These are phyloP conservation scores for Eulemur mongoz DNA, from an alignment of 2,797 vertebrate genomes.

Conservation along the genomic window DNA sequence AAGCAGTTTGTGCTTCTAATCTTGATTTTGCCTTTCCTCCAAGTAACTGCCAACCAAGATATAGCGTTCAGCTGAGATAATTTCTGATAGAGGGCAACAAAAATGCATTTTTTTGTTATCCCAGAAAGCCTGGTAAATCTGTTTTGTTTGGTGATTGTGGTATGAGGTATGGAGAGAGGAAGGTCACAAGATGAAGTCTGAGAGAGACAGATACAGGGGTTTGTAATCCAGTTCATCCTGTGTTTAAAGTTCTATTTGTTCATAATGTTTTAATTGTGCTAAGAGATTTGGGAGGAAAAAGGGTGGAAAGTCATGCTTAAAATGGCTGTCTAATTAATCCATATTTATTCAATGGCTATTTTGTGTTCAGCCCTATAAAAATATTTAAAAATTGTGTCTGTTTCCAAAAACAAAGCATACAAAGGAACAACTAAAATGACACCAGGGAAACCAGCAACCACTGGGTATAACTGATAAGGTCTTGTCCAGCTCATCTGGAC, in stretches of 20 bases:
- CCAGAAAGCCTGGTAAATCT: neutral
- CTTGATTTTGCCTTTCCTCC: neutral
- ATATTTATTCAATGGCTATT: neutral
- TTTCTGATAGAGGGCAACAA: neutral
- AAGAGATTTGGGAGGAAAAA: neutral
- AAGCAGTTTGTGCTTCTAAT: neutral
- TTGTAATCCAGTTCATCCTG: neutral
- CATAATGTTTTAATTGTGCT: constrained; percentile 17
- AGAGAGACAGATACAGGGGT: neutral
- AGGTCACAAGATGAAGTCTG: neutral
- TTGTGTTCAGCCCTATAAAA: neutral
- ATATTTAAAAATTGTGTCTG: neutral
- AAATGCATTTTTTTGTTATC: neutral
- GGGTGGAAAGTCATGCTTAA: neutral
- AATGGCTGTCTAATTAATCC: constrained; percentile 1
- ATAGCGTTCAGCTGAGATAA: neutral
- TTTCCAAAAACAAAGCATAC: neutral
- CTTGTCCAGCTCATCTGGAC: neutral
- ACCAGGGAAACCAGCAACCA: neutral
- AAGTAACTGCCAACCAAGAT: neutral
- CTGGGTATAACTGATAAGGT: neutral
- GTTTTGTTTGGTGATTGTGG: neutral
- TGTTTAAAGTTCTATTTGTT: neutral
- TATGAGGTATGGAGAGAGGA: neutral
- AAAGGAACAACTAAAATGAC: neutral